Conservation (phyloP, 2,113 vertebrate genomes). For the Leptobrachium ailaonicum region DNA sequence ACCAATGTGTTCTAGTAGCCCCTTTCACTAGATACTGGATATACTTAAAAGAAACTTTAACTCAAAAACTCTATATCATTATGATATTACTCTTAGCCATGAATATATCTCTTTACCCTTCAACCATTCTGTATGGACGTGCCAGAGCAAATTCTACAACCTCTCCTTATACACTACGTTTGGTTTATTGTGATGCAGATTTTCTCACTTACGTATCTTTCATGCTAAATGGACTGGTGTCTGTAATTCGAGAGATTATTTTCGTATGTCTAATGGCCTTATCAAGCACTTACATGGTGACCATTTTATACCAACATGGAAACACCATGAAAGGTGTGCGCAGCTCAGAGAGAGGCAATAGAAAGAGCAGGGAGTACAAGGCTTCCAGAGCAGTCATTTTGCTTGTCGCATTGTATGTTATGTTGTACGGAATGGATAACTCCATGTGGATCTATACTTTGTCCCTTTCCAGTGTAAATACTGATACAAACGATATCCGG, state of each 20-base stretch:
- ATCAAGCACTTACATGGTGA: slow-evolving; percentile 37
- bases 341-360: slow-evolving; percentile 17
- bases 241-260: slow-evolving; percentile 16
- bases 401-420: too few relatives aligned
- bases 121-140: slow-evolving; percentile 12
- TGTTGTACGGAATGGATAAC: too few relatives aligned
- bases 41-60: slow-evolving; percentile 18
- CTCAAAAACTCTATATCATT: slow-evolving; percentile 15
- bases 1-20: slow-evolving; percentile 38
- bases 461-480: too few relatives aligned
- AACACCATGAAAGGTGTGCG: slow-evolving; percentile 22
- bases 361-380: too few relatives aligned
- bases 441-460: too few relatives aligned
- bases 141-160: slow-evolving; percentile 20
- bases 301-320: slow-evolving; percentile 28
- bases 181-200: slow-evolving; percentile 30
- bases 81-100: slow-evolving; percentile 7
- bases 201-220: slow-evolving; percentile 20
- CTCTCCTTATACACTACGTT: slow-evolving; percentile 23
- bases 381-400: neutral
- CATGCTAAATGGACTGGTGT: slow-evolving; percentile 26
- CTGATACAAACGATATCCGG: too few relatives aligned
- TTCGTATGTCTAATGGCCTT: slow-evolving; percentile 34
- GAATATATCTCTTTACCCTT: slow-evolving; percentile 20
- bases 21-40: slow-evolving; percentile 5